A percentile compares a stretch with the other conserved stretches of the same genome.
Conservation (phyloP, 2,797 vertebrate genomes). For the Coilia nasus region DNA sequence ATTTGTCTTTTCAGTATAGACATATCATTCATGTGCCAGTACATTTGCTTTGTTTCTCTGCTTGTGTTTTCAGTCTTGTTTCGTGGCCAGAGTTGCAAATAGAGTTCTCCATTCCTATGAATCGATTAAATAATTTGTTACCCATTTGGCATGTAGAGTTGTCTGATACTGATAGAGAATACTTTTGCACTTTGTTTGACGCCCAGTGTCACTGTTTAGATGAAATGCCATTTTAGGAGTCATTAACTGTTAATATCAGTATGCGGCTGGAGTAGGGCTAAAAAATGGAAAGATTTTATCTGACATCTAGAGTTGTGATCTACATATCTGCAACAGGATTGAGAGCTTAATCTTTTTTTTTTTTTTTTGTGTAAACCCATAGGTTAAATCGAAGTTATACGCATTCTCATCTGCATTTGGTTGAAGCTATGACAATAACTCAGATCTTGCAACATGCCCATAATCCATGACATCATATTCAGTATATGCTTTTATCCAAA, state of each 20-base stretch:
- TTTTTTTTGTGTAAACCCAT: neutral
- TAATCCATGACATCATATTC: no score
- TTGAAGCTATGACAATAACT: neutral
- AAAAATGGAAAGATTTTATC: neutral
- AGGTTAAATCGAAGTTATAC: neutral
- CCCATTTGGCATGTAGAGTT: neutral
- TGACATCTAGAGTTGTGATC: neutral
- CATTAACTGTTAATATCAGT: neutral
- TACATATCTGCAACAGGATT: neutral
- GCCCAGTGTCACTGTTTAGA: neutral
- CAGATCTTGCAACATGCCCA: neutral
- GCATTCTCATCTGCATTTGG: neutral
- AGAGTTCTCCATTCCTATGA: neutral
- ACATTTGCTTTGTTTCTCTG: neutral
- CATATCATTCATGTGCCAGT: neutral
- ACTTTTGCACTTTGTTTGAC: neutral
- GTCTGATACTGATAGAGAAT: neutral
- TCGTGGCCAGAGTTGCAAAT: neutral
- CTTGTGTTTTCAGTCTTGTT: neutral
- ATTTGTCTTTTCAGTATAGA: neutral
- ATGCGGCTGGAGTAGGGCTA: neutral
- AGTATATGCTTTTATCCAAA: no score
- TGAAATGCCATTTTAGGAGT: neutral
- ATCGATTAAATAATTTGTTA: neutral
- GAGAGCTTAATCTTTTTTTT: neutral